Percentiles rank a stretch among this genome's conserved stretches.
Evolutionary conservation across 92 coral and sea anemone species (phyloP).

Genomic region (Hydrozoanthus gracilis): DNA sequence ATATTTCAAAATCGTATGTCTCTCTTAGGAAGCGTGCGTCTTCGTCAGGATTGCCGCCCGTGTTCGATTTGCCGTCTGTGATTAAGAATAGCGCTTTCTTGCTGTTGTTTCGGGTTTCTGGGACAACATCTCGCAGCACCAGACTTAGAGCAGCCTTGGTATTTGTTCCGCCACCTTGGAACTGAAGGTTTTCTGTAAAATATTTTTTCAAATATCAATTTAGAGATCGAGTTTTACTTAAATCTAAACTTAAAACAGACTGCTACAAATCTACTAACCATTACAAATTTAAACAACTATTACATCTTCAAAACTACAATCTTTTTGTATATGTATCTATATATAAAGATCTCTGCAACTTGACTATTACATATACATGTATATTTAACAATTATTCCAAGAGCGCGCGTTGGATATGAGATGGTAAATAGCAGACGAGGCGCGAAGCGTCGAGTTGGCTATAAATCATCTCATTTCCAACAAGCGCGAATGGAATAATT

Average conservation of each 20-base stretch:
- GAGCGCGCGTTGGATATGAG: too few species aligned
- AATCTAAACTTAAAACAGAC: too few species aligned
- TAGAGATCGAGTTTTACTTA: neutral
- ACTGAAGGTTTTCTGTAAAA: constrained; percentile 74
- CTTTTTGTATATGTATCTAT: too few species aligned
- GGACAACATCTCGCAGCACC: constrained; percentile 75
- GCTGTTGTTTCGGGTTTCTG: constrained; percentile 86
- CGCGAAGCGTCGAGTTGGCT: too few species aligned
- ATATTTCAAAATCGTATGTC: constrained; percentile 78
- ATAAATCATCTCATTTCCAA: too few species aligned
- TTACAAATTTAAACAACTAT: neutral
- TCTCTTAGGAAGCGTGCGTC: constrained; percentile 81
- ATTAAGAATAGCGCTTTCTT: constrained; percentile 92
- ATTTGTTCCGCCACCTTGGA: constrained; percentile 94
- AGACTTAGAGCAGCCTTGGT: constrained; percentile 78
- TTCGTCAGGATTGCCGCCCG: constrained; percentile 71
- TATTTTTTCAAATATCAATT: neutral
- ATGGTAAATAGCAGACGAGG: too few species aligned
- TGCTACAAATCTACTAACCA: neutral
- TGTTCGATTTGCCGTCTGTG: constrained; percentile 95
- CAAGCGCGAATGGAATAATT: too few species aligned
- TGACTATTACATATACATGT: too few species aligned
- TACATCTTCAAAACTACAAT: too few species aligned
- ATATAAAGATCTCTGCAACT: too few species aligned
- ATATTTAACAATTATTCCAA: too few species aligned